phyloP scores from a whole-genome alignment of 2,888 invertebrate genomes.

The Heteromurus nitidus region DNA sequence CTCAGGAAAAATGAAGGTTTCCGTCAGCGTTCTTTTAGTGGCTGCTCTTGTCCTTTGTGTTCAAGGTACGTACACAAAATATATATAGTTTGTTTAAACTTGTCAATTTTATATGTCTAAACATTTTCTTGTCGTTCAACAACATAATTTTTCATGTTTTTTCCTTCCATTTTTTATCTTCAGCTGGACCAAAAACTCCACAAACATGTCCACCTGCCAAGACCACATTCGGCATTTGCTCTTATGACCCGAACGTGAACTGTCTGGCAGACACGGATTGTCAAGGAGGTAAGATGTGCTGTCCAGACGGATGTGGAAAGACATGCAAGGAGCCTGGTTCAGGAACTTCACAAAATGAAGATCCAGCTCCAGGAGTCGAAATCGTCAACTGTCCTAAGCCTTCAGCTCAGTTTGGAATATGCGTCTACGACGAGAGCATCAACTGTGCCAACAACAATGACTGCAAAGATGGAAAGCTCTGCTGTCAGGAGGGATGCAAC shows the following conservation, averaged over 20 bases:
- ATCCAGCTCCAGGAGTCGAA: not conserved
- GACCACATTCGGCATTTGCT: constrained; percentile 48
- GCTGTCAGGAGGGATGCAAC: constrained; percentile 56
- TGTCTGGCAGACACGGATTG: constrained; percentile 47
- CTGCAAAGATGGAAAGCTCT: constrained; percentile 44
- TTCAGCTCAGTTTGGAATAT: constrained; percentile 33
- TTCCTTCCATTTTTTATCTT: constrained; percentile 25
- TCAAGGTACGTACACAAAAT: no score
- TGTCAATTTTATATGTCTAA: no score
- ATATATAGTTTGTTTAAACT: no score
- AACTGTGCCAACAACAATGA: constrained; percentile 34
- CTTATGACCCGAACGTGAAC: constrained; percentile 46
- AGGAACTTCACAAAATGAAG: not conserved
- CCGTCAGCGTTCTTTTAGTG: constrained; percentile 13
- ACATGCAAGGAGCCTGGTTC: constrained; percentile 39
- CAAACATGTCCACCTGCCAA: constrained; percentile 15
- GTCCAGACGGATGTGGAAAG: constrained; percentile 51
- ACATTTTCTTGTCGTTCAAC: not conserved
- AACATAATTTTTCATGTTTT: not conserved
- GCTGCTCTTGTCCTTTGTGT: constrained; percentile 24
- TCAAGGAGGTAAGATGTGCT: constrained; percentile 51
- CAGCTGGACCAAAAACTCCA: constrained; percentile 21
- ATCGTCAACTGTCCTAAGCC: constrained; percentile 35
- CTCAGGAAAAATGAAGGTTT: constrained; percentile 28
- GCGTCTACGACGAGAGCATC: constrained; percentile 31